Base-by-base conservation (phyloP, 2,888 invertebrate species). In the Apodemia hepburni region DNA sequence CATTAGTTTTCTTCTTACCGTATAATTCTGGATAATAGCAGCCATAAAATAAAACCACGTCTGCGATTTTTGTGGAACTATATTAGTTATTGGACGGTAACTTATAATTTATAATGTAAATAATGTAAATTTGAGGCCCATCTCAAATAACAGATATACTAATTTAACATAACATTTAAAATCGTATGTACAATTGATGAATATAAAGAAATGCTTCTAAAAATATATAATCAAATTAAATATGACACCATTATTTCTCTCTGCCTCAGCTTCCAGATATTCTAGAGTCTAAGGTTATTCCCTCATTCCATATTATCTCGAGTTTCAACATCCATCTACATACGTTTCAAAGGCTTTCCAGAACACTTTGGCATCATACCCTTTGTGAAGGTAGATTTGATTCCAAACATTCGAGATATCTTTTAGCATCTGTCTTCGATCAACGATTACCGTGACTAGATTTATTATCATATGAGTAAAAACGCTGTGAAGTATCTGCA, bases 361-460 rank as follows among this genome's bases (percentile, higher is more conserved):
- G 54, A 54, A 54, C 54, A 54, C 54, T 54, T 54, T 54, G 54
- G 54, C 54, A 22, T 54, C 54, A 22, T 54, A 54, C 27, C 54
- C 54, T 54, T 54, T 54, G 54, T 54, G 54, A 54, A 54, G 22
- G 22, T 54, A 54, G 54, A 54, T 54, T 54, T 54, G 54, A 54
- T 54, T 54, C 27, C 54, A 27, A 54, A 54, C 54, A 54, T 54
- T 22, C 18, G 54, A 54, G 4, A 27, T 54, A 54, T 54, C 49
- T 49, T 49, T 49, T 27, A 54, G 12, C 18, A 54, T 54, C 11
- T 12, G 22, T 22, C 27, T 15, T 54, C 8, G 54, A 54, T 54
- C 22, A 54, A 54, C 22, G 12, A 18, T 18, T 9, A 18, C 18
- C 9, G 1, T 2, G 9, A 49, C n/a, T 17, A n/a, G 49, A 49